Evolutionary conservation across 2,113 vertebrate genomes (phyloP).

Genomic region (Nestor notabilis): DNA sequence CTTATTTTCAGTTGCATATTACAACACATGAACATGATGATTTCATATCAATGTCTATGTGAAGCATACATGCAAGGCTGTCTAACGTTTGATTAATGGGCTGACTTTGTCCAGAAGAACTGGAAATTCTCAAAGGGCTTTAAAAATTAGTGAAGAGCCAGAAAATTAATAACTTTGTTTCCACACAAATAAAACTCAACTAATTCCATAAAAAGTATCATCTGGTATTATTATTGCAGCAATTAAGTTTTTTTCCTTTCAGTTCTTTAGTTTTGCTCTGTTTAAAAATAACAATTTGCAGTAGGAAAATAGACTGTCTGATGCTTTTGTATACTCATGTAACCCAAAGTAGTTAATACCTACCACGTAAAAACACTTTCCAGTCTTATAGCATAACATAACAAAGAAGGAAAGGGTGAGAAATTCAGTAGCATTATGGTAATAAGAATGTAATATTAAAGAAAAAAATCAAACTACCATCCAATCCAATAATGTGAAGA

Average conservation of each 20-base stretch:
- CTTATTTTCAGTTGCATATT: background rate
- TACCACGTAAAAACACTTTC: background rate
- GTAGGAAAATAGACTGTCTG: background rate
- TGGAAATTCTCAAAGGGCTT: background rate
- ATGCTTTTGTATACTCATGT: background rate
- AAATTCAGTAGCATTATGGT: background rate
- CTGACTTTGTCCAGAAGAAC: background rate
- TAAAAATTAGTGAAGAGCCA: background rate
- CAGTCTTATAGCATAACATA: background rate
- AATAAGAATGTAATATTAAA: background rate
- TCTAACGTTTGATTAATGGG: background rate
- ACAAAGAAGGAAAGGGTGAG: background rate
- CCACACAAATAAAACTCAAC: background rate
- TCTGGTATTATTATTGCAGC: background rate
- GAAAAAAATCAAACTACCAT: background rate
- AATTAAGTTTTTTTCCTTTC: background rate
- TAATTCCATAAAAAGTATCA: background rate
- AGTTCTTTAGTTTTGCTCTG: background rate
- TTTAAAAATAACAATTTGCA: background rate
- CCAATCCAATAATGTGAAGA: background rate
- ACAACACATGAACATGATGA: background rate
- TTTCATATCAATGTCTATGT: background rate
- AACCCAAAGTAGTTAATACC: background rate
- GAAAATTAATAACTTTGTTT: background rate
- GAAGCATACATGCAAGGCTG: background rate